Conservation (phyloP, 2,797 vertebrate species). For the Enteromius afrohamiltoni region DNA sequence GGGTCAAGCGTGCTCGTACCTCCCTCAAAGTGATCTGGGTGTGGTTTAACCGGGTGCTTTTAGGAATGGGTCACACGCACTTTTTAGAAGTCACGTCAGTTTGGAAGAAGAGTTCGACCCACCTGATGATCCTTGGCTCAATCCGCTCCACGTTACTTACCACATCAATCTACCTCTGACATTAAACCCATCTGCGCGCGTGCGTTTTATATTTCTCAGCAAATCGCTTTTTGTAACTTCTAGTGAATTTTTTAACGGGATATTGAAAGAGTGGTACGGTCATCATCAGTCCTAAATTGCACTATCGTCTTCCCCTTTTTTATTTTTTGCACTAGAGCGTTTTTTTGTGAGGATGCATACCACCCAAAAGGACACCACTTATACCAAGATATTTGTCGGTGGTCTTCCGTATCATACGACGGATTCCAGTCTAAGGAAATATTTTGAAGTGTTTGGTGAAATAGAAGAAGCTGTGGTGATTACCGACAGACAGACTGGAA, state of each 20-base stretch:
- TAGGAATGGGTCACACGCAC: slow-evolving; percentile 77
- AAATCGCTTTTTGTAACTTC: slow-evolving; percentile 58
- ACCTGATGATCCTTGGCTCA: slow-evolving; percentile 77
- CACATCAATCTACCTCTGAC: slow-evolving; percentile 78
- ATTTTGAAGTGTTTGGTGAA: slow-evolving; percentile 90
- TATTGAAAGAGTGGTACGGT: slow-evolving; percentile 31
- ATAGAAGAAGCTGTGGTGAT: slow-evolving; percentile 91
- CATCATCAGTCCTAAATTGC: slow-evolving; percentile 72
- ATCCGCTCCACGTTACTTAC: slow-evolving; percentile 71
- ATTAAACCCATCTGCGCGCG: slow-evolving; percentile 60
- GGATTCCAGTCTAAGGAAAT: slow-evolving; percentile 89
- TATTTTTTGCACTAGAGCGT: slow-evolving; percentile 75
- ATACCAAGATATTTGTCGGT: slow-evolving; percentile 91
- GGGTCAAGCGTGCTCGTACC: background rate
- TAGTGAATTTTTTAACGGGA: slow-evolving; percentile 61
- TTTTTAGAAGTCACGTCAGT: slow-evolving; percentile 77
- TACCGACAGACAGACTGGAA: slow-evolving; percentile 88
- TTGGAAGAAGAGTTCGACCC: slow-evolving; percentile 74
- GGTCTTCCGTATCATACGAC: slow-evolving; percentile 89
- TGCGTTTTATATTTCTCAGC: slow-evolving; percentile 56
- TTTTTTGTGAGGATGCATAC: slow-evolving; percentile 84
- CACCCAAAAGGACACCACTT: slow-evolving; percentile 90
- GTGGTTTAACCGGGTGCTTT: slow-evolving; percentile 73
- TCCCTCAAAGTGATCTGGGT: slow-evolving; percentile 64
- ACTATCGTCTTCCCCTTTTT: slow-evolving; percentile 68